Evolutionary conservation across 2,888 invertebrate species (phyloP).

Genomic region (Artemia sp.): DNA sequence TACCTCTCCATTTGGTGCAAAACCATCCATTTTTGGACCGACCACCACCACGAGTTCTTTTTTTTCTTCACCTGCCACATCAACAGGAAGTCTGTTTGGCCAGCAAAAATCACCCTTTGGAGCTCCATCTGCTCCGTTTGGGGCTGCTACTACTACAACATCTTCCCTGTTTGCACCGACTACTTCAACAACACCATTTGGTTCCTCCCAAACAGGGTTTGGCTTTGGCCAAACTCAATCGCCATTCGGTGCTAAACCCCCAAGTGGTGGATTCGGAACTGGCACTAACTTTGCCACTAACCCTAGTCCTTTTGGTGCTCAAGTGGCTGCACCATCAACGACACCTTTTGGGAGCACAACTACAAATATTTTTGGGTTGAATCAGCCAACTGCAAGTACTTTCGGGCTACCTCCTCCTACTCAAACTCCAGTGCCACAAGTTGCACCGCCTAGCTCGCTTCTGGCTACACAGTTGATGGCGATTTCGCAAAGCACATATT

Average conservation of each 20-base stretch:
- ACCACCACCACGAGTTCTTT: constrained; percentile 20
- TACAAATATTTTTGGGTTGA: constrained; percentile 33
- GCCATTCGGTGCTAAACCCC: constrained; percentile 29
- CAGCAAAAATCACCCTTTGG: constrained; percentile 31
- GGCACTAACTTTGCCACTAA: constrained; percentile 30
- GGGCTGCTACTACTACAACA: constrained; percentile 31
- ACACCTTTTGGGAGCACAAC: constrained; percentile 31
- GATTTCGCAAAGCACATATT: neutral
- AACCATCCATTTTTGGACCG: constrained; percentile 50
- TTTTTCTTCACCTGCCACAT: constrained; percentile 27
- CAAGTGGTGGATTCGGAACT: constrained; percentile 40
- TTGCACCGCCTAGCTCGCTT: constrained; percentile 21
- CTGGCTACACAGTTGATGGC: constrained; percentile 19
- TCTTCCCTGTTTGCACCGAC: constrained; percentile 32
- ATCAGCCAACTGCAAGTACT: constrained; percentile 27
- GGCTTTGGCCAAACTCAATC: constrained; percentile 29
- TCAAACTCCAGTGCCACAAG: constrained; percentile 20
- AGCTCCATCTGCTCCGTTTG: constrained; percentile 40
- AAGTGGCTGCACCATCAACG: constrained; percentile 27
- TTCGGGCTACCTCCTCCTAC: constrained; percentile 25
- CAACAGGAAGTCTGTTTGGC: constrained; percentile 32
- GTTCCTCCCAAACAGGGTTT: constrained; percentile 26
- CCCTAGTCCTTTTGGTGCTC: constrained; percentile 31
- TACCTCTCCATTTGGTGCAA: constrained; percentile 48
- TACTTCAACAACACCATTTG: constrained; percentile 32